Evolutionary conservation across 1,140 invertebrate species (phyloP).

Genomic region (Caenorhabditis latens): DNA sequence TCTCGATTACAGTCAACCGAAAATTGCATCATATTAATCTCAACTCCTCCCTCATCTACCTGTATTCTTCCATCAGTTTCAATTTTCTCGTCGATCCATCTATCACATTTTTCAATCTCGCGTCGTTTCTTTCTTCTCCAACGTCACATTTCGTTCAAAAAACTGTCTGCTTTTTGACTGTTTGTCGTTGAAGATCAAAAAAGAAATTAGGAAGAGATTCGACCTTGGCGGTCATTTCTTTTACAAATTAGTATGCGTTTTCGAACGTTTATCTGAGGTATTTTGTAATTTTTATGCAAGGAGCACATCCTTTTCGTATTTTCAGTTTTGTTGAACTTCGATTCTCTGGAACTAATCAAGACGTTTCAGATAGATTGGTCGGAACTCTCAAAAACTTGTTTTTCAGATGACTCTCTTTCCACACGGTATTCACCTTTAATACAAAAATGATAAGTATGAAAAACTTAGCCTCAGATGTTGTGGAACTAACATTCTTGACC

Average conservation of each 20-base stretch:
- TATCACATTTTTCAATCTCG: slow-evolving; percentile 1
- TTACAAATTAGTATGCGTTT: neutral
- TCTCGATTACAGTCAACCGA: neutral
- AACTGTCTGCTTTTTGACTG: neutral
- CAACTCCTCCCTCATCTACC: neutral
- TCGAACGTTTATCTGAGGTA: neutral
- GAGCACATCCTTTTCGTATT: too few species aligned
- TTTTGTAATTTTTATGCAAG: neutral
- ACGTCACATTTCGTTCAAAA: slow-evolving; percentile 16
- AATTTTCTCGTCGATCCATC: neutral
- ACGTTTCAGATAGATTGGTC: too few species aligned
- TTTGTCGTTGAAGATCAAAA: neutral
- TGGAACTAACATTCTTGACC: neutral
- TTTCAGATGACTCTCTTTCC: too few species aligned
- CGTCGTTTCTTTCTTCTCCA: neutral
- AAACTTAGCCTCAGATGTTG: too few species aligned
- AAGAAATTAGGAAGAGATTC: neutral
- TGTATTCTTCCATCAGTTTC: too few species aligned
- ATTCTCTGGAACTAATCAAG: too few species aligned
- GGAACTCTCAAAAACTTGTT: too few species aligned
- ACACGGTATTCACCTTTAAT: too few species aligned
- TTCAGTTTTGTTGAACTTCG: too few species aligned
- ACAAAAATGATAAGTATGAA: too few species aligned
- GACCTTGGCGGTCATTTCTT: neutral
- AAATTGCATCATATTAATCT: neutral